A percentile compares a stretch with the other conserved stretches of the same genome.
phyloP scores from a whole-genome alignment of 2,113 vertebrate species.

The Peromyscus californicus region DNA sequence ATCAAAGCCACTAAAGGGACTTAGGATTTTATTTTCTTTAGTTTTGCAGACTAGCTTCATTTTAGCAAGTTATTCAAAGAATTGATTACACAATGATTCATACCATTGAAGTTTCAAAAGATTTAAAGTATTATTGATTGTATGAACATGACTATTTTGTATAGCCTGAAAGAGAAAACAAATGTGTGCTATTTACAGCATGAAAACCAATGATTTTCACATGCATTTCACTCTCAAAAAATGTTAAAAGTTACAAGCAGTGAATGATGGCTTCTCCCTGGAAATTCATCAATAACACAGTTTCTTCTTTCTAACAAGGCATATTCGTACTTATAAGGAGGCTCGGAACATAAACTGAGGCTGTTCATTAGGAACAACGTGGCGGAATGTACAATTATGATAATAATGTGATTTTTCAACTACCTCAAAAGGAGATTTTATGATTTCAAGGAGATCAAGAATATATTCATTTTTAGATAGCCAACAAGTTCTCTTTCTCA shows the following conservation, averaged over 20 bases:
- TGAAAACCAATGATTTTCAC: neutral
- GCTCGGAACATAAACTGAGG: neutral
- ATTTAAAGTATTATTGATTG: neutral
- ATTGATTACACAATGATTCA: neutral
- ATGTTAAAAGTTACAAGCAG: conserved; percentile 26
- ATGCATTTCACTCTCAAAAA: conserved; percentile 30
- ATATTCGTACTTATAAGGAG: neutral
- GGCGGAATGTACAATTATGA: neutral
- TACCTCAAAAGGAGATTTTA: neutral
- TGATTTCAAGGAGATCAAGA: neutral
- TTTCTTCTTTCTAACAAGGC: neutral
- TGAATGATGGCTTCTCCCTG: neutral
- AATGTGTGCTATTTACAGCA: neutral
- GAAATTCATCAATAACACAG: neutral
- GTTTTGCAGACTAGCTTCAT: neutral
- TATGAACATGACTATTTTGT: conserved; percentile 15
- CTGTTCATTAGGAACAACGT: neutral
- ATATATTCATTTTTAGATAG: neutral
- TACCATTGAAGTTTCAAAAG: neutral
- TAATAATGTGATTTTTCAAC: neutral
- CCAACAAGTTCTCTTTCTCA: neutral
- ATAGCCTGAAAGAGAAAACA: neutral
- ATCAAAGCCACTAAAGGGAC: neutral
- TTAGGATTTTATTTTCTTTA: neutral
- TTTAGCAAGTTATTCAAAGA: neutral